These are phyloP conservation scores for Lates japonicus DNA, from an alignment of 2,797 vertebrate genomes.

Conservation along the genomic window DNA sequence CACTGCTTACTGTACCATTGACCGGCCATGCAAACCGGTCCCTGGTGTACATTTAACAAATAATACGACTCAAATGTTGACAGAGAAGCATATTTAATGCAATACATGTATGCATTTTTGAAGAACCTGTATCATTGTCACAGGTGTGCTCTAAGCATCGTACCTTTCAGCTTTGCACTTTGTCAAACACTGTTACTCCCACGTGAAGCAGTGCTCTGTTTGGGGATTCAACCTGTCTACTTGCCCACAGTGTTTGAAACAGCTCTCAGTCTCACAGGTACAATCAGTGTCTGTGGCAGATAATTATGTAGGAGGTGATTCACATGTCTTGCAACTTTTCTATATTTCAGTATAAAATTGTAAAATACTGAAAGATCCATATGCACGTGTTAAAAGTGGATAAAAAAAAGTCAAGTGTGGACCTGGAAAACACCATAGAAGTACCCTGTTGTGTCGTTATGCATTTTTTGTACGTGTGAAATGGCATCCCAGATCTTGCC, in stretches of 20 bases:
- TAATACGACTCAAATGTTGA: neutral
- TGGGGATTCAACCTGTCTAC: neutral
- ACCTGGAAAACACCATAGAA: neutral
- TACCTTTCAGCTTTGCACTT: neutral
- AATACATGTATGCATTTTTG: neutral
- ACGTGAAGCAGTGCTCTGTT: neutral
- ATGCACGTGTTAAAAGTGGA: neutral
- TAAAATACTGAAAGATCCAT: neutral
- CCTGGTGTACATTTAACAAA: neutral
- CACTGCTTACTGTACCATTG: neutral
- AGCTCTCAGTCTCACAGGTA: neutral
- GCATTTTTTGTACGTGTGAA: neutral
- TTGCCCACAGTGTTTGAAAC: constrained; percentile 1
- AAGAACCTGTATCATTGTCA: neutral
- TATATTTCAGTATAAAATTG: neutral
- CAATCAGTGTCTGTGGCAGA: neutral
- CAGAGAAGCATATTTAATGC: neutral
- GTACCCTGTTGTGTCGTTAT: neutral
- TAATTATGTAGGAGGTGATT: neutral
- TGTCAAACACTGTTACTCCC: neutral
- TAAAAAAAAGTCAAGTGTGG: neutral
- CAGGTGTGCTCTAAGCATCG: neutral
- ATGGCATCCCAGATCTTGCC: neutral
- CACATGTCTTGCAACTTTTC: neutral
- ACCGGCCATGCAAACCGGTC: neutral